These are phyloP conservation scores for Perdita meconis DNA, from an alignment of 2,888 invertebrate genomes.

Conservation along the genomic window DNA sequence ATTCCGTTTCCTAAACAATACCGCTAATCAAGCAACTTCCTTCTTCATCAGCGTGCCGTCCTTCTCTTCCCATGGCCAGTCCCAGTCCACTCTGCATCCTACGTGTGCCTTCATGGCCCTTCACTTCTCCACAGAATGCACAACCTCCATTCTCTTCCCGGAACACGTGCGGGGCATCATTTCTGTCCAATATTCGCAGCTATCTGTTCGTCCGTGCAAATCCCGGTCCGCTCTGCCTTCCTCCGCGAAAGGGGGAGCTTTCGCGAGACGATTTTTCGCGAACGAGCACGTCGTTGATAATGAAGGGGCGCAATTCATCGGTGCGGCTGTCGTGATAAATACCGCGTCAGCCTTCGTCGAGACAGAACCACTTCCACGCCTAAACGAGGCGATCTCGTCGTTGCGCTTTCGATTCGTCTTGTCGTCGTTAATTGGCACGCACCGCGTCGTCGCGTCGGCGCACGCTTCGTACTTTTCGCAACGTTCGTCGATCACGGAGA, in stretches of 20 bases:
- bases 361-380: slow-evolving; percentile 1
- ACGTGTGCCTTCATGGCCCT: not conserved
- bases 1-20: slow-evolving; percentile 70
- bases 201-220: too few species aligned
- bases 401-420: slow-evolving; percentile 37
- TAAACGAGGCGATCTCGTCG: slow-evolving; percentile 1
- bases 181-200: too few species aligned
- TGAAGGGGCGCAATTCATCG: slow-evolving; percentile 50
- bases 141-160: not conserved
- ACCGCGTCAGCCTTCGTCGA: slow-evolving; percentile 43
- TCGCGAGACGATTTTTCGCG: not conserved
- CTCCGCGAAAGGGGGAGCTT: too few species aligned
- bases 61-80: not conserved
- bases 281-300: slow-evolving; percentile 28
- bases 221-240: too few species aligned
- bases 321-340: slow-evolving; percentile 21
- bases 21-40: slow-evolving; percentile 66
- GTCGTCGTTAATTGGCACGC: slow-evolving; percentile 43
- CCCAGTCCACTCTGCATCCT: slow-evolving; percentile 12
- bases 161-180: not conserved
- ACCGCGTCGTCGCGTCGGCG: not conserved
- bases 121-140: not conserved
- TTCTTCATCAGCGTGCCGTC: slow-evolving; percentile 15
- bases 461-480: not conserved
- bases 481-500: not conserved